These are phyloP conservation scores for Acropora yongei DNA, from an alignment of 64 coral and sea anemone genomes.

Conservation along the genomic window DNA sequence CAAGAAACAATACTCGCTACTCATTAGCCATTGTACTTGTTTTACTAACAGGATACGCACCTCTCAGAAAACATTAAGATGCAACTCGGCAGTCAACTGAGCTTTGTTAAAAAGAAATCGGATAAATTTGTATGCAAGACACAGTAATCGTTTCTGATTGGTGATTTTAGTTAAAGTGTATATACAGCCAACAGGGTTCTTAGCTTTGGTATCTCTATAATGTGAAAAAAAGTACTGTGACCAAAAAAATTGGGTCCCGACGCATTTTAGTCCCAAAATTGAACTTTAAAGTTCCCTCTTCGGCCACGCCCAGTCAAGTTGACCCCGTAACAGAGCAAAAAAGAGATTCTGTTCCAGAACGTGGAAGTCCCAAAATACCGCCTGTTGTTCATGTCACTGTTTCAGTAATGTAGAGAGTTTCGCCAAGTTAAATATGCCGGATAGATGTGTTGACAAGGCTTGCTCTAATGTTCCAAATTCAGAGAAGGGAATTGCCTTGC, in stretches of 20 bases:
- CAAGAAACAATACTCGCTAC: too few species aligned
- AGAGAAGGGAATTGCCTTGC: neutral
- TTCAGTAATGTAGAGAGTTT: neutral
- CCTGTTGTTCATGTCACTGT: neutral
- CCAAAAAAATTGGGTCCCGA: neutral
- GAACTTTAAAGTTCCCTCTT: neutral
- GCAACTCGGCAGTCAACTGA: too few species aligned
- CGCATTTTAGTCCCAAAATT: neutral
- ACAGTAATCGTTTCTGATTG: too few species aligned
- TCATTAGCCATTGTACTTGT: too few species aligned
- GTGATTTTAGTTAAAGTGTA: too few species aligned
- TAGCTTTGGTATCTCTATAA: neutral
- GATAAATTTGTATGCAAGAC: too few species aligned
- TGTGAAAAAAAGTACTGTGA: neutral
- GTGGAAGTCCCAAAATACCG: too few species aligned
- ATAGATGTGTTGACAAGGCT: slow-evolving; percentile 21
- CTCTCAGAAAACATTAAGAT: too few species aligned
- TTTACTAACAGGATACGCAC: too few species aligned
- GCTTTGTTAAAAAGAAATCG: too few species aligned
- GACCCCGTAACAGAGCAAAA: neutral
- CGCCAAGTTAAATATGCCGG: neutral
- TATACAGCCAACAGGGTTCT: neutral
- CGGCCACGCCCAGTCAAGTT: too few species aligned
- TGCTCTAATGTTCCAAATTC: neutral
- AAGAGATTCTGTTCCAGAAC: neutral